Base-by-base conservation (phyloP, 2,797 vertebrate genomes). In the Spondyliosoma cantharus region DNA sequence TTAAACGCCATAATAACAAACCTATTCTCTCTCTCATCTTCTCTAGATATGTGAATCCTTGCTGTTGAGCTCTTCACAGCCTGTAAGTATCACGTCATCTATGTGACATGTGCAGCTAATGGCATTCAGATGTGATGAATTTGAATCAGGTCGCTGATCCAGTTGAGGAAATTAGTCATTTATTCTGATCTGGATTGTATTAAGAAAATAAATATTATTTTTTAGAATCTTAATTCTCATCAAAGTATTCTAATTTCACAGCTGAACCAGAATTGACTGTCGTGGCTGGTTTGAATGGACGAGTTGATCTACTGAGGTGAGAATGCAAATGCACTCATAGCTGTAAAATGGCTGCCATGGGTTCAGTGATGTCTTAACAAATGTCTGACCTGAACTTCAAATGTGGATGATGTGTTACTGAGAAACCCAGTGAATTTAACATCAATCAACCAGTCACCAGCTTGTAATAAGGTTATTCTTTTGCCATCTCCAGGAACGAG, bases 71-170 rank as follows among this genome's bases (percentile, higher is more conserved):
- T 53, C 24, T 0, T 13, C 2, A 2, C 3, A 6, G 2, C 5
- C 3, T 5, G 92, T 93, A 80, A 66, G 86, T 48, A 4, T n/a
- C 1, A 0, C 0, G 0, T 20, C 15, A 37, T 11, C 7, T 0
- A 29, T 20, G 3, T 0, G 0, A 0, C 0, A 7, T 52, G 0
- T 72, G 7, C 2, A 0, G n/a, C 1, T 14, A 2, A 3, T 0
- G 5, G 9, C 0, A 3, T 64, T 89, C 87, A 84, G 92, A 83
- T 68, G 58, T 92, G 94, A 96, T 96, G 95, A 91, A 2, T 83
- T 15, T 77, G 94, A 96, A 96, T 95, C 95, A 95, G 95, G 95
- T 95, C 94, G 48, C 95, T 94, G 94, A 96, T 95, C 90, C 65
- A 19, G 43, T 94, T 95, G 95, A 95, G 91, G 95, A 96, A 27